These are phyloP conservation scores for Stratiolaelaps scimitus DNA, from an alignment of 1,140 invertebrate species.

Conservation along the genomic window DNA sequence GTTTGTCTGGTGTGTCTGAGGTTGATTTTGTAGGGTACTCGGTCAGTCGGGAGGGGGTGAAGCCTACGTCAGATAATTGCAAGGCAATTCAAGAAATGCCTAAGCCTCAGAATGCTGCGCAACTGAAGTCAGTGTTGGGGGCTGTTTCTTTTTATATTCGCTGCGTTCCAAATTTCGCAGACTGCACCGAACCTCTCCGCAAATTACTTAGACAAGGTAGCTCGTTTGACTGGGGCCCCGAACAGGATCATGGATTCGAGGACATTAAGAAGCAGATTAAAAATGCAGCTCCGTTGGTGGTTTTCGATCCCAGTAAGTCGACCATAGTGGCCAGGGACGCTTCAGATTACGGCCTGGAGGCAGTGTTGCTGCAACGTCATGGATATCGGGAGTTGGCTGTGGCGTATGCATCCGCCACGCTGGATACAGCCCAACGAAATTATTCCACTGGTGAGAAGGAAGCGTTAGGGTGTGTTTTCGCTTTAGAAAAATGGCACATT, in stretches of 20 bases:
- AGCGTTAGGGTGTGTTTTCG: not conserved
- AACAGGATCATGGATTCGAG: not conserved
- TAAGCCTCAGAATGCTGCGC: not conserved
- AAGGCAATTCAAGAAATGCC: not conserved
- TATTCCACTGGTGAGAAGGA: slow-evolving; percentile 5
- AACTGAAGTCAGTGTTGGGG: not conserved
- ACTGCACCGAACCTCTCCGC: too few relatives aligned
- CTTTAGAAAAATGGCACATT: not conserved
- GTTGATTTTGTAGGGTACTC: not conserved
- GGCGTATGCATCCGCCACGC: not conserved
- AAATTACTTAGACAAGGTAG: not conserved
- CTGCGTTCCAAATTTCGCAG: too few relatives aligned
- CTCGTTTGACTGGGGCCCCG: not conserved
- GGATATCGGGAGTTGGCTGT: not conserved
- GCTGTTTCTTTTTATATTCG: too few relatives aligned
- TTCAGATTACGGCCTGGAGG: not conserved
- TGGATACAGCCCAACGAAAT: not conserved
- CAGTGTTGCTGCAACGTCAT: not conserved
- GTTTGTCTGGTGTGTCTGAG: not conserved
- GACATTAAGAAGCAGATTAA: too few relatives aligned
- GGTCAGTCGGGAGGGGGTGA: not conserved
- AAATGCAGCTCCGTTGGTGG: too few relatives aligned
- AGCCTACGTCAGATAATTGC: not conserved
- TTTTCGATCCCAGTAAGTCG: too few relatives aligned
- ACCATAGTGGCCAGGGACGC: not conserved